A percentile compares a stretch with the other conserved stretches of the same genome.
These are phyloP conservation scores for Phyllostomus discolor DNA, from an alignment of 2,113 vertebrate genomes.

Conservation along the genomic window DNA sequence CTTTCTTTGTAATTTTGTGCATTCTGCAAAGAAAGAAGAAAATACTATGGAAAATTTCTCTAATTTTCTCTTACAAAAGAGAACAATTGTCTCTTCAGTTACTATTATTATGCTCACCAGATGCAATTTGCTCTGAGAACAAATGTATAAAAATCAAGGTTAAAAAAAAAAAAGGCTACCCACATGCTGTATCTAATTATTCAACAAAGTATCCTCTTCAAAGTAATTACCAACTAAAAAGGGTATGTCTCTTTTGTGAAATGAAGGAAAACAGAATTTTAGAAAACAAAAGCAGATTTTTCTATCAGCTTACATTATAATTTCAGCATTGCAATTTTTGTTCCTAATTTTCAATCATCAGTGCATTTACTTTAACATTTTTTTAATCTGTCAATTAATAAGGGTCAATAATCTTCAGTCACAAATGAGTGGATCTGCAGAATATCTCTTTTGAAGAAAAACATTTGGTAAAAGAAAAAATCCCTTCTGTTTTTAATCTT, in stretches of 20 bases:
- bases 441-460: not conserved
- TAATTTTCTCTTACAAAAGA: conserved; percentile 70
- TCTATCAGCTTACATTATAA: not conserved
- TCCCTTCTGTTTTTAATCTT: conserved; percentile 17
- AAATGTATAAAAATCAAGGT: conserved; percentile 70
- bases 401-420: not conserved
- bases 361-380: not conserved
- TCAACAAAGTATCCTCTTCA: conserved; percentile 56
- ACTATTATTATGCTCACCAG: conserved; percentile 63
- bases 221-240: conserved; percentile 54
- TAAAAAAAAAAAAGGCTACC: conserved; percentile 51
- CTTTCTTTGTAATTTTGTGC: conserved; percentile 61
- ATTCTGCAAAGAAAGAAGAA: conserved; percentile 57
- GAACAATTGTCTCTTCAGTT: conserved; percentile 67
- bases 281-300: conserved; percentile 40
- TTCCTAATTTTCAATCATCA: conserved; percentile 22
- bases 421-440: not conserved
- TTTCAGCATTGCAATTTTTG: conserved; percentile 1
- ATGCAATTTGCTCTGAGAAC: conserved; percentile 65
- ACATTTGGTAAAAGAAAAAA: not conserved
- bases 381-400: not conserved
- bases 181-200: conserved; percentile 60
- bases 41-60: conserved; percentile 59
- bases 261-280: conserved; percentile 52
- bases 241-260: conserved; percentile 33